A percentile compares a stretch with the other conserved stretches of the same genome.
These are phyloP conservation scores for Eupithecia vulgata DNA, from an alignment of 2,888 invertebrate genomes.

Conservation along the genomic window DNA sequence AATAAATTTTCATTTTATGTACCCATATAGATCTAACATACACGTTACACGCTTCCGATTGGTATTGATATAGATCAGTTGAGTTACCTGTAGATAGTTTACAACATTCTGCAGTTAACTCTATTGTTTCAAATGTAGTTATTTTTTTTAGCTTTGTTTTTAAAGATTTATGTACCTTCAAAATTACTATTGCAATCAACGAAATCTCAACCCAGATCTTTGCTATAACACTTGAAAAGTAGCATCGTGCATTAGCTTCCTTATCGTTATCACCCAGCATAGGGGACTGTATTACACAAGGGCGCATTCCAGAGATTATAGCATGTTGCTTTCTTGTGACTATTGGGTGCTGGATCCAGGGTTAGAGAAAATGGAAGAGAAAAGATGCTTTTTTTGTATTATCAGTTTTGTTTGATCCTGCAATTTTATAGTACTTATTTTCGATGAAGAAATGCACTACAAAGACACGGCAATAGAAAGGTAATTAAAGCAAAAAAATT, in stretches of 20 bases:
- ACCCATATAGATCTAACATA: neutral
- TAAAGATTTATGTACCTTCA: neutral
- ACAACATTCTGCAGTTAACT: too few relatives aligned
- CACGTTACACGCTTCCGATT: too few relatives aligned
- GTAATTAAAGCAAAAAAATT: too few relatives aligned
- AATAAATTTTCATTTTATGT: neutral
- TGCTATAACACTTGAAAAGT: slow-evolving; percentile 17
- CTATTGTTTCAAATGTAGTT: too few relatives aligned
- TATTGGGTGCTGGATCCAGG: slow-evolving; percentile 50
- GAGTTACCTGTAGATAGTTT: too few relatives aligned
- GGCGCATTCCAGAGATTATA: slow-evolving; percentile 74
- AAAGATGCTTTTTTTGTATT: neutral
- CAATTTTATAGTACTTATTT: too few relatives aligned
- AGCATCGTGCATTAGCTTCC: slow-evolving; percentile 30
- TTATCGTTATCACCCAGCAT: slow-evolving; percentile 44
- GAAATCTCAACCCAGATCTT: neutral
- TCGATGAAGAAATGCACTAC: too few relatives aligned
- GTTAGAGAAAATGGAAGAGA: slow-evolving; percentile 52
- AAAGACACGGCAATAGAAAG: too few relatives aligned
- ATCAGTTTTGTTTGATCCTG: neutral
- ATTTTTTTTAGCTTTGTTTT: too few relatives aligned
- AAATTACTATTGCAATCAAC: neutral
- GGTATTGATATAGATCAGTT: too few relatives aligned
- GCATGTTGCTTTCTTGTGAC: slow-evolving; percentile 59
- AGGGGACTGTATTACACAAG: slow-evolving; percentile 67